Evolutionary conservation across 2,797 vertebrate genomes (phyloP).

Genomic region (Syngnathus acus): DNA sequence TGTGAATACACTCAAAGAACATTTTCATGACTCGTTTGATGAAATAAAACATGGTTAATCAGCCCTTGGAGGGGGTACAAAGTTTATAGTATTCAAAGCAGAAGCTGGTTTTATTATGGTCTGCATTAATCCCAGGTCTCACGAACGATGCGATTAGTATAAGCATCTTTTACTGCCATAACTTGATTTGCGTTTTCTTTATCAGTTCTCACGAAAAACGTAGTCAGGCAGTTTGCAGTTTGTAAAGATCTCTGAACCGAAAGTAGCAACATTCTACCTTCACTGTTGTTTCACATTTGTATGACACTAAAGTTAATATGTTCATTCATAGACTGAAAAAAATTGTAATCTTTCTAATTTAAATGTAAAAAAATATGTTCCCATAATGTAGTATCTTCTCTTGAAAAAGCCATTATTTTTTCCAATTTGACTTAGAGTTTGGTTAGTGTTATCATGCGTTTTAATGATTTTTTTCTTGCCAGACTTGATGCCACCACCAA

Average conservation of each 20-base stretch:
- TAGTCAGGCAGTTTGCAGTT: slow-evolving; percentile 12
- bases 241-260: slow-evolving; percentile 10
- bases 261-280: background rate
- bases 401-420: background rate
- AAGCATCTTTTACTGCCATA: slow-evolving; percentile 29
- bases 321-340: background rate
- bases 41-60: slow-evolving; percentile 22
- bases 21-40: slow-evolving; percentile 24
- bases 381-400: background rate
- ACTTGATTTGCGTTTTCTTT: slow-evolving; percentile 22
- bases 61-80: slow-evolving; percentile 6
- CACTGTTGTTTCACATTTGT: background rate
- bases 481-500: background rate
- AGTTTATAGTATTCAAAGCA: slow-evolving; percentile 7
- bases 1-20: slow-evolving; percentile 16
- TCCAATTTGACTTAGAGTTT: background rate
- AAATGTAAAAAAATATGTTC: too few species aligned
- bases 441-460: background rate
- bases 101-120: slow-evolving; percentile 14
- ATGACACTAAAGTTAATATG: background rate
- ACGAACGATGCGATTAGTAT: slow-evolving; percentile 25
- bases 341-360: too few species aligned
- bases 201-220: slow-evolving; percentile 15
- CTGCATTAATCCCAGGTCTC: slow-evolving; percentile 4
- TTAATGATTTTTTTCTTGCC: background rate